Percentiles rank a stretch among this genome's conserved stretches.
These are phyloP conservation scores for Mesodorylaimus sp. DNA, from an alignment of 2,888 invertebrate genomes.

Conservation along the genomic window DNA sequence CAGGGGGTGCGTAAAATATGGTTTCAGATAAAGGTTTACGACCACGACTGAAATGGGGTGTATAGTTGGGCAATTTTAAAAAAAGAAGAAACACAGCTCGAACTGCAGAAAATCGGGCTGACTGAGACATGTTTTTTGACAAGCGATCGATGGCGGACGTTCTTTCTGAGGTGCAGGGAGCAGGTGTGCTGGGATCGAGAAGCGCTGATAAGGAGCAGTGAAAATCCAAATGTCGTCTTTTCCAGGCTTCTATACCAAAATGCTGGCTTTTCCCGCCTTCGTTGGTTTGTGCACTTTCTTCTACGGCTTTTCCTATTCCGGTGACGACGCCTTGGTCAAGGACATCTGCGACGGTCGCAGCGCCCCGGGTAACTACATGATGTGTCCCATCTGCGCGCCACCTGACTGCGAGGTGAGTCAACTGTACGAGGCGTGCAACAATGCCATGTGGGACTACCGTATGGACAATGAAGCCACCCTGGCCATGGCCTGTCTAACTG, in stretches of 20 bases:
- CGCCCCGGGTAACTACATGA: not conserved
- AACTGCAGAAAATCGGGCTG: no score
- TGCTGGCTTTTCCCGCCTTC: not conserved
- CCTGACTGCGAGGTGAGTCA: not conserved
- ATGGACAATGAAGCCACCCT: not conserved
- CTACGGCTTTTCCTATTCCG: not conserved
- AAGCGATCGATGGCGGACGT: no score
- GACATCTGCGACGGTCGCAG: not conserved
- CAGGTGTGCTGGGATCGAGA: no score
- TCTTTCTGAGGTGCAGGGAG: no score
- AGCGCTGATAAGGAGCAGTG: no score
- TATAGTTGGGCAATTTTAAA: no score
- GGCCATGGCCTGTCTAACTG: not conserved
- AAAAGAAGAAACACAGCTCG: no score
- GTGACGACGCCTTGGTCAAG: not conserved
- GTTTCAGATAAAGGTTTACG: no score
- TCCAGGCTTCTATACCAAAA: constrained; percentile 3
- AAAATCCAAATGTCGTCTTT: no score
- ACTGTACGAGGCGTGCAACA: not conserved
- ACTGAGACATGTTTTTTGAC: no score
- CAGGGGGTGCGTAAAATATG: no score
- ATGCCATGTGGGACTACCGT: not conserved
- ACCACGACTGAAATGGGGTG: no score
- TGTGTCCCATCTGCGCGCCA: constrained; percentile 2
- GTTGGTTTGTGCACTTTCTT: not conserved